These are phyloP conservation scores for Halictus rubicundus DNA, from an alignment of 1,140 invertebrate genomes.

Conservation along the genomic window DNA sequence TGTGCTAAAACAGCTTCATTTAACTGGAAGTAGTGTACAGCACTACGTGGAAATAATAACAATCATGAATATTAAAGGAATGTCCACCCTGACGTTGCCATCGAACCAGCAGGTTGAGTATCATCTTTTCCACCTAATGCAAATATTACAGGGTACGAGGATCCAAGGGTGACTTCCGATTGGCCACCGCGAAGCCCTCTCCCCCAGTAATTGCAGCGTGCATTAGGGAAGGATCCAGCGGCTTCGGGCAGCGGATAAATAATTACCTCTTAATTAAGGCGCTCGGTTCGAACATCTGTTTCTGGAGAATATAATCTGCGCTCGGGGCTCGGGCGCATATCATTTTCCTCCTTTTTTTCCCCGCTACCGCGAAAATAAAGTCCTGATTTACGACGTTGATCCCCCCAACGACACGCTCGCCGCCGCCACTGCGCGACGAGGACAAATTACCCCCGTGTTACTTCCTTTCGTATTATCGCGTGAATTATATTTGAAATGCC, in stretches of 20 bases:
- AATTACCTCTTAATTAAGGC: conserved; percentile 70
- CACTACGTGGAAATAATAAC: too few species aligned
- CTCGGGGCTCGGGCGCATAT: conserved; percentile 15
- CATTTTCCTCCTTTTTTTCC: conserved; percentile 39
- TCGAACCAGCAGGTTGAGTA: too few species aligned
- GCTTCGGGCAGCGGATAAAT: conserved; percentile 55
- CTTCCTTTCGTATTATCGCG: conserved; percentile 63
- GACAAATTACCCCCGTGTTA: conserved; percentile 66
- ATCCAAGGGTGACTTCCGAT: conserved; percentile 26
- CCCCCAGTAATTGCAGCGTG: conserved; percentile 51
- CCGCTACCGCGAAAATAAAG: conserved; percentile 65
- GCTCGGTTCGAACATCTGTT: conserved; percentile 65
- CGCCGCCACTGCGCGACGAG: conserved; percentile 58
- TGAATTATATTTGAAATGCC: conserved; percentile 60
- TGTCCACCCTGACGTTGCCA: too few species aligned
- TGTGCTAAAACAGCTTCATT: too few species aligned
- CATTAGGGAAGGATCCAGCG: conserved; percentile 49
- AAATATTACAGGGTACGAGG: too few species aligned
- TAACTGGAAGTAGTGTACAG: too few species aligned
- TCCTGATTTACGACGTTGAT: conserved; percentile 67
- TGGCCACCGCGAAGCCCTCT: background rate
- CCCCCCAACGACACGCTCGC: conserved; percentile 35
- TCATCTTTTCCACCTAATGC: too few species aligned
- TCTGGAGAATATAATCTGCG: conserved; percentile 56
- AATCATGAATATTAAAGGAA: too few species aligned